A percentile compares a stretch with the other conserved stretches of the same genome.
Evolutionary conservation across 2,113 vertebrate species (phyloP).

Genomic region (Grammomys dolichurus): DNA sequence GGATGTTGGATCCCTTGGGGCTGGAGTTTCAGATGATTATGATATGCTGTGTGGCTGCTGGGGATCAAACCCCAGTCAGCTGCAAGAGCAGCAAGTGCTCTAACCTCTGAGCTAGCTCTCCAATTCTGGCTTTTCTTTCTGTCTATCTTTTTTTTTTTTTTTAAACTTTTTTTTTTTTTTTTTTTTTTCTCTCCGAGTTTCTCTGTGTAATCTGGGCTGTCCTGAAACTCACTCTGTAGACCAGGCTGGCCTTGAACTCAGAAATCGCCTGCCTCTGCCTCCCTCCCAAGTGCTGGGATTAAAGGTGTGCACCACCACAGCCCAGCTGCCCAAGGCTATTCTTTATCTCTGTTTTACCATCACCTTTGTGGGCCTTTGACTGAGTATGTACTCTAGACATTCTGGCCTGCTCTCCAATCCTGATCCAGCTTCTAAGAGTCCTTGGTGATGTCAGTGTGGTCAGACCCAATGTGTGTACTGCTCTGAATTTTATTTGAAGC

Average conservation of each 20-base stretch:
- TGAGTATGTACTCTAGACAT: neutral
- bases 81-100: neutral
- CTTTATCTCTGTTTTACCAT: neutral
- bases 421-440: neutral
- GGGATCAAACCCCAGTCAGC: neutral
- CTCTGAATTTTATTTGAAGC: slow-evolving; percentile 47
- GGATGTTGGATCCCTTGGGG: neutral
- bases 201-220: too few species aligned
- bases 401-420: neutral
- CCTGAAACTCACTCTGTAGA: too few species aligned
- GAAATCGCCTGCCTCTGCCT: neutral
- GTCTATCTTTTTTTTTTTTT: too few species aligned
- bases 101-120: neutral
- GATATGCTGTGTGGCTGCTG: neutral
- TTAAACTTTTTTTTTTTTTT: too few species aligned
- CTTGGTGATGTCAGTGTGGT: neutral
- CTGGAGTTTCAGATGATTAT: neutral
- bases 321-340: neutral
- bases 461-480: neutral
- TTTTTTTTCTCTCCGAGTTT: too few species aligned
- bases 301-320: neutral
- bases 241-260: neutral
- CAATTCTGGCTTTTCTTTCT: neutral
- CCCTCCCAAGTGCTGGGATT: neutral
- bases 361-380: neutral